phyloP scores from a whole-genome alignment of 2,113 vertebrate species.

The Sinocyclocheilus grahami region DNA sequence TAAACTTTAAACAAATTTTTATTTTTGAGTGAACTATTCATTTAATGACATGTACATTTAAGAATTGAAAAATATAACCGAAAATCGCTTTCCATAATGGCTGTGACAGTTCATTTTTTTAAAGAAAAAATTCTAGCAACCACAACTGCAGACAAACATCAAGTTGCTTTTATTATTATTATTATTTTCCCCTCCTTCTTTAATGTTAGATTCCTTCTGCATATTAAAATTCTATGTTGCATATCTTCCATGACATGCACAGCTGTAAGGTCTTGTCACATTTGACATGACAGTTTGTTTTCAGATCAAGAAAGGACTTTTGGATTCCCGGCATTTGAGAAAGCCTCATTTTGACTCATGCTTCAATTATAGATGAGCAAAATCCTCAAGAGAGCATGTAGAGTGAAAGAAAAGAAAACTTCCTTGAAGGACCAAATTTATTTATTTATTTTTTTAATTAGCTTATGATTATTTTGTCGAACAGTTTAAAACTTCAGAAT shows the following conservation, averaged over 20 bases:
- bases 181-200: neutral
- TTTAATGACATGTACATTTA: neutral
- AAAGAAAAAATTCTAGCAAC: neutral
- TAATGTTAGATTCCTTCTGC: neutral
- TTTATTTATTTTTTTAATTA: neutral
- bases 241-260: neutral
- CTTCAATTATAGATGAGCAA: conserved; percentile 41
- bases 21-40: neutral
- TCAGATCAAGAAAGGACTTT: neutral
- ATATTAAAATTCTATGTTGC: neutral
- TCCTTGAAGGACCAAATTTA: neutral
- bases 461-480: conserved; percentile 1
- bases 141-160: neutral
- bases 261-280: conserved; percentile 23
- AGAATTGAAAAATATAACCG: neutral
- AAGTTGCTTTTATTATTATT: neutral
- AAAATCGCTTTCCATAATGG: neutral
- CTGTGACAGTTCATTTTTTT: neutral
- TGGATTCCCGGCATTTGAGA: neutral
- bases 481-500: conserved; percentile 20
- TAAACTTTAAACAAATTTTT: neutral
- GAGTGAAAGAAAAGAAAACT: neutral
- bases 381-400: conserved; percentile 21
- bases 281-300: conserved; percentile 29
- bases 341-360: conserved; percentile 3